Evolutionary conservation across 2,113 vertebrate genomes (phyloP).

Genomic region (Phodopus roborovskii): DNA sequence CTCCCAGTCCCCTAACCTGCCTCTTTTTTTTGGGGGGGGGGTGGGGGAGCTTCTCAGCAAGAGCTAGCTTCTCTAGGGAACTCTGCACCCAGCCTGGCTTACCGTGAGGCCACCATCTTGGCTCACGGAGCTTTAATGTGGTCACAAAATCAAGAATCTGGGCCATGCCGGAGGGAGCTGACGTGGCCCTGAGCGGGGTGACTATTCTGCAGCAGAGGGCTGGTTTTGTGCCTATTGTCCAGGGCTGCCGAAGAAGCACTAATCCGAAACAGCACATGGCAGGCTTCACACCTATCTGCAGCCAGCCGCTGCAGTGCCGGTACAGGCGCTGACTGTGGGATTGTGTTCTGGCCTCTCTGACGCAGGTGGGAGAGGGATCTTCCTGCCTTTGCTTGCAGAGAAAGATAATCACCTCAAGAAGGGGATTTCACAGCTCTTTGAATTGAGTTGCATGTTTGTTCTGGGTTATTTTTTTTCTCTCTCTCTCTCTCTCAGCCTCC

Average conservation of each 20-base stretch:
- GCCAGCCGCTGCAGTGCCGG: background rate
- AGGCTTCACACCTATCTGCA: background rate
- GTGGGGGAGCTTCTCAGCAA: background rate
- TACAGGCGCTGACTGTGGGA: no score
- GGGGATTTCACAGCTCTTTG: constrained; percentile 76
- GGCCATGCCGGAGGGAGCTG: background rate
- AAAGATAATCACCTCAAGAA: constrained; percentile 60
- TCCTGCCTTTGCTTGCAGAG: constrained; percentile 47
- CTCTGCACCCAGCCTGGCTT: background rate
- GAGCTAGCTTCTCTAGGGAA: background rate
- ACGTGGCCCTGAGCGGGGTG: fast-evolving
- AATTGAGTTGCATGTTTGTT: constrained; percentile 81
- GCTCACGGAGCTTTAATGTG: background rate
- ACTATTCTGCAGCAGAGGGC: background rate
- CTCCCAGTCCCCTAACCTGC: background rate
- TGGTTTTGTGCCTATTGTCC: background rate
- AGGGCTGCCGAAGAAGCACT: constrained; percentile 32
- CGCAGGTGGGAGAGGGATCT: background rate
- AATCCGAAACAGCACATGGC: background rate
- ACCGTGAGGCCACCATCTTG: background rate
- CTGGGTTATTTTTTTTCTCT: constrained; percentile 71
- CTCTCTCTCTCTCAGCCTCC: constrained; percentile 77
- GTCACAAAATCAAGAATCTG: background rate
- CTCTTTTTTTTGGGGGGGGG: background rate
- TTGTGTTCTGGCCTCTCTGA: background rate